A percentile compares a stretch with the other conserved stretches of the same genome.
phyloP scores from a whole-genome alignment of 2,113 vertebrate species.

The Dipodomys spectabilis region DNA sequence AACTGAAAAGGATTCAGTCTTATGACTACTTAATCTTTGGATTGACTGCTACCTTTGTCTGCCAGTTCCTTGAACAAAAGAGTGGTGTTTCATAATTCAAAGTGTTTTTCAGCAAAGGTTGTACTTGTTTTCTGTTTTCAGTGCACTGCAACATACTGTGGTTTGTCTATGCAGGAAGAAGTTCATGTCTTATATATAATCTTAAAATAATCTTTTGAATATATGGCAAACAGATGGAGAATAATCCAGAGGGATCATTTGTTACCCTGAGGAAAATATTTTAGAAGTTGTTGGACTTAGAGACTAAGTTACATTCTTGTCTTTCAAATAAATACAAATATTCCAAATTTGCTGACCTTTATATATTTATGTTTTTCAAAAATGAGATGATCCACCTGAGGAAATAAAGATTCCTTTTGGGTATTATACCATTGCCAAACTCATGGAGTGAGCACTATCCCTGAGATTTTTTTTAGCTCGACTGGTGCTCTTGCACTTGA shows the following conservation, averaged over 20 bases:
- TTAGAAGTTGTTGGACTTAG: conserved; percentile 40
- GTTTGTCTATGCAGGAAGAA: conserved; percentile 54
- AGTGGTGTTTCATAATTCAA: conserved; percentile 39
- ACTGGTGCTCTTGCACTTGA: too few species aligned
- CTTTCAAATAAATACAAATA: conserved; percentile 34
- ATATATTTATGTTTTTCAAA: conserved; percentile 20
- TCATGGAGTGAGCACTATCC: too few species aligned
- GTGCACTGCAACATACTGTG: neutral
- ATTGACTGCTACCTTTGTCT: neutral
- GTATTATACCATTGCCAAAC: too few species aligned
- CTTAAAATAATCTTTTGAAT: conserved; percentile 48
- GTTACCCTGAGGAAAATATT: conserved; percentile 47
- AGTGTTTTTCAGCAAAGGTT: conserved; percentile 27
- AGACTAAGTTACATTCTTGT: conserved; percentile 1
- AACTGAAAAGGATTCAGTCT: neutral
- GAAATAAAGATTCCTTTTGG: neutral
- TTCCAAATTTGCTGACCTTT: conserved; percentile 59
- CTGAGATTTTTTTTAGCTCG: too few species aligned
- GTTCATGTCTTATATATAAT: neutral
- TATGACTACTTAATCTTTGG: neutral
- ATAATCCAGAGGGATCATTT: neutral
- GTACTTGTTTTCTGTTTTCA: conserved; percentile 40
- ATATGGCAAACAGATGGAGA: neutral
- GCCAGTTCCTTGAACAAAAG: neutral
- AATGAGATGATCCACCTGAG: neutral